Evolutionary conservation across 1,140 invertebrate species (phyloP).

Genomic region (Platyura marginata): DNA sequence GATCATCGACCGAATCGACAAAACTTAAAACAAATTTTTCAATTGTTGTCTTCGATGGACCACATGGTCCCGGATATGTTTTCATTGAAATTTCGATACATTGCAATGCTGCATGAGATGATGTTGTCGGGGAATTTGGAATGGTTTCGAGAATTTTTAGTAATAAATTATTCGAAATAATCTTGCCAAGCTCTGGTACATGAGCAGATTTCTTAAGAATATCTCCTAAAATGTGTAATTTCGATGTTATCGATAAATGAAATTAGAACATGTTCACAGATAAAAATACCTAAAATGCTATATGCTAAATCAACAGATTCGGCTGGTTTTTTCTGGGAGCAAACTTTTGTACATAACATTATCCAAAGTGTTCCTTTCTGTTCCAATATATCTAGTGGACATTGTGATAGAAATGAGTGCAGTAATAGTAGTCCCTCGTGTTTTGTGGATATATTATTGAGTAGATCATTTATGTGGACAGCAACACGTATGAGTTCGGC

Average conservation of each 20-base stretch:
- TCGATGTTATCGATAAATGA: not conserved
- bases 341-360: not conserved
- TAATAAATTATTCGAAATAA: conserved; percentile 4
- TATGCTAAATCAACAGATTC: not conserved
- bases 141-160: conserved; percentile 5
- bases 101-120: conserved; percentile 1
- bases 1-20: conserved; percentile 1
- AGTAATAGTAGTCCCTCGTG: not conserved
- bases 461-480: not conserved
- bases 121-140: not conserved
- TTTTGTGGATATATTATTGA: not conserved
- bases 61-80: conserved; percentile 3
- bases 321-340: not conserved
- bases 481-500: not conserved
- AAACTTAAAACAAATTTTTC: conserved; percentile 4
- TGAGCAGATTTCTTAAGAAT: not conserved
- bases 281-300: not conserved
- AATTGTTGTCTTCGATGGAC: not conserved
- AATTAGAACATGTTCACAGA: not conserved
- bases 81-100: conserved; percentile 4
- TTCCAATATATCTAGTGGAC: not conserved
- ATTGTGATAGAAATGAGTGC: not conserved
- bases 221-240: not conserved
- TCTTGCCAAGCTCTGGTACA: conserved; percentile 4
- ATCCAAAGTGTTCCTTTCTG: not conserved